Evolutionary conservation across 2,888 invertebrate genomes (phyloP), one percentile per base, ranked within the genome.

Genomic region (Zygogramma bicolorata): DNA sequence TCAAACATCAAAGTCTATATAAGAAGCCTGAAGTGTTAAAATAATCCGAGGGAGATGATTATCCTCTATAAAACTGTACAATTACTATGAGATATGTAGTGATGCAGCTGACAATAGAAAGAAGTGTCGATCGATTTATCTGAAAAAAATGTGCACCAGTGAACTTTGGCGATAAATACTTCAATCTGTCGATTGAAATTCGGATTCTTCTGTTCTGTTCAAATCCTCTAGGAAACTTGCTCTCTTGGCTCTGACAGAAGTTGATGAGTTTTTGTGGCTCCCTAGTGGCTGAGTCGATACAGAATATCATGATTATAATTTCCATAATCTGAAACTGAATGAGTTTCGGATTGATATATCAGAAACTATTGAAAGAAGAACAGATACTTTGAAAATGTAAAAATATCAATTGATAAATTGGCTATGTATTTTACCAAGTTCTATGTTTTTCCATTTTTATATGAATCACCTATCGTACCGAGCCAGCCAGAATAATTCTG

Each of bases 71-170:
- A n/a, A 59, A 59, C 29, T 59, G 27, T 5, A 59, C 59, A n/a
- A 59, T 34, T 5, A 59, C 59, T n/a, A 59, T 59, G 18, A 59
- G 29, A 59, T 59, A 59, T 6, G 59, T 59, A 8, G 59, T 59
- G 59, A 59, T 59, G 59, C 25, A 27, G 20, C 59, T 59, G 25
- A 59, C 29, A 8, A 59, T 15, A n/a, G 59, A 59, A n/a, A 59
- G 59, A 20, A 59, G 8, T 8, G 59, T 59, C 7, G 59, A 34
- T 6, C 34, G 59, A 25, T 29, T 59, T 59, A 59, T 59, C 31
- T 25, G 29, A 29, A 59, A 59, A 34, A 59, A 59, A n/a, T n/a
- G 8, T 5, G 59, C 59, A 13, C 29, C 59, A 7, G 59, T 59
- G 59, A 59, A 27, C n/a, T 59, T 59, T 4, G 59, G 59, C 15